Evolutionary conservation across 2,888 invertebrate genomes (phyloP).

Genomic region (Magallana nippona): DNA sequence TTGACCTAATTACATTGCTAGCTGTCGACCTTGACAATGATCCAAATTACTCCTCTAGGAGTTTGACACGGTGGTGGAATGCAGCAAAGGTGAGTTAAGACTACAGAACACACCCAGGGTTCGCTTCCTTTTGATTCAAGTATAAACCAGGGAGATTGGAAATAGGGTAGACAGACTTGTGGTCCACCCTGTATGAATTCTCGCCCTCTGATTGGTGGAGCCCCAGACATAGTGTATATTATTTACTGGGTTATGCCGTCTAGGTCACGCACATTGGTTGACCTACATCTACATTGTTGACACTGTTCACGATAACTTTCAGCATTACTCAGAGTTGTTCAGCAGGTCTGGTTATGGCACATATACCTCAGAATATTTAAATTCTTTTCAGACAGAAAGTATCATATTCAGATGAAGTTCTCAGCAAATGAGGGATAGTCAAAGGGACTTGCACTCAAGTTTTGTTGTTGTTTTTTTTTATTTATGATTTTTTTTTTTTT

Average conservation of each 20-base stretch:
- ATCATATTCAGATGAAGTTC: too few species aligned
- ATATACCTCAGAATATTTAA: too few species aligned
- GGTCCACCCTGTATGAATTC: neutral
- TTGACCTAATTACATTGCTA: conserved; percentile 5
- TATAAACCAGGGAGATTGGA: too few species aligned
- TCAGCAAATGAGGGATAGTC: too few species aligned
- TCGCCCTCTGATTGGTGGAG: conserved; percentile 3
- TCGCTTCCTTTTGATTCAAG: neutral
- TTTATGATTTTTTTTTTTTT: too few species aligned
- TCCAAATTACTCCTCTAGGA: neutral
- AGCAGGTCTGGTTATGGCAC: too few species aligned
- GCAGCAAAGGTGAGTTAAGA: neutral
- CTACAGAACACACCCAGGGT: neutral
- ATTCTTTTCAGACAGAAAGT: too few species aligned
- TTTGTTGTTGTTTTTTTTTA: too few species aligned
- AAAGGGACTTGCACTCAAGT: too few species aligned
- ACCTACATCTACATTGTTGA: neutral
- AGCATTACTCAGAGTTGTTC: too few species aligned
- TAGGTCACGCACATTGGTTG: neutral
- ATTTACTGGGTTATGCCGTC: conserved; percentile 8
- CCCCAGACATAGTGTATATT: neutral
- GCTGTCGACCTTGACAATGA: neutral
- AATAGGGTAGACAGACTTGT: neutral
- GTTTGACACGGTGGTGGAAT: conserved; percentile 1
- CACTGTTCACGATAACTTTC: neutral